These are phyloP conservation scores for Fulmarus glacialis DNA, from an alignment of 2,113 vertebrate genomes.

Conservation along the genomic window DNA sequence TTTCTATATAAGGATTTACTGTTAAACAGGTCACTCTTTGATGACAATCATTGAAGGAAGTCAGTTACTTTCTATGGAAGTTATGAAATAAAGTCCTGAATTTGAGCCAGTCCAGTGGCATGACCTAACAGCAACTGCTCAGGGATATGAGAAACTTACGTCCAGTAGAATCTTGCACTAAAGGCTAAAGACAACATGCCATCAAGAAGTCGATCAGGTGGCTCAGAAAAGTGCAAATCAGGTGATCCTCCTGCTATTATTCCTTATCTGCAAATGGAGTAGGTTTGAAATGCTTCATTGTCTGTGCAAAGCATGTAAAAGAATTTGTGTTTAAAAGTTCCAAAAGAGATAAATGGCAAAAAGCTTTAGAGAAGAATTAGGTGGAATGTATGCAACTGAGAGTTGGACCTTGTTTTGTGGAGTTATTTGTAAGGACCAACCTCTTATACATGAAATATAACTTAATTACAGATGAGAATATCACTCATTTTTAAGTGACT, in stretches of 20 bases:
- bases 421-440: background rate
- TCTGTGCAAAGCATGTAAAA: background rate
- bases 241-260: background rate
- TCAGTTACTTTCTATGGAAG: slow-evolving; percentile 72
- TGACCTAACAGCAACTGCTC: background rate
- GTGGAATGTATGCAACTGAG: background rate
- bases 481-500: background rate
- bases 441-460: background rate
- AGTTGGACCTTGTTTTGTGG: background rate
- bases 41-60: slow-evolving; percentile 65
- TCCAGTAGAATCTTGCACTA: background rate
- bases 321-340: background rate
- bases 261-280: background rate
- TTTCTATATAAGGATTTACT: background rate
- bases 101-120: background rate
- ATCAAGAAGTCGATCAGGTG: background rate
- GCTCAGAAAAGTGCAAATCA: background rate
- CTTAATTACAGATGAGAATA: background rate
- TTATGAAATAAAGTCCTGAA: slow-evolving; percentile 14
- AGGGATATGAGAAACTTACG: background rate
- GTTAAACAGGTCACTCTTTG: slow-evolving; percentile 58
- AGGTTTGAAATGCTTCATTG: background rate
- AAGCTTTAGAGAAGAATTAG: background rate
- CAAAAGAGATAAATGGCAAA: background rate
- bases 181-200: background rate